Percentiles rank a stretch among this genome's conserved stretches.
These are phyloP conservation scores for Pedetes capensis DNA, from an alignment of 2,113 vertebrate genomes.

Conservation along the genomic window DNA sequence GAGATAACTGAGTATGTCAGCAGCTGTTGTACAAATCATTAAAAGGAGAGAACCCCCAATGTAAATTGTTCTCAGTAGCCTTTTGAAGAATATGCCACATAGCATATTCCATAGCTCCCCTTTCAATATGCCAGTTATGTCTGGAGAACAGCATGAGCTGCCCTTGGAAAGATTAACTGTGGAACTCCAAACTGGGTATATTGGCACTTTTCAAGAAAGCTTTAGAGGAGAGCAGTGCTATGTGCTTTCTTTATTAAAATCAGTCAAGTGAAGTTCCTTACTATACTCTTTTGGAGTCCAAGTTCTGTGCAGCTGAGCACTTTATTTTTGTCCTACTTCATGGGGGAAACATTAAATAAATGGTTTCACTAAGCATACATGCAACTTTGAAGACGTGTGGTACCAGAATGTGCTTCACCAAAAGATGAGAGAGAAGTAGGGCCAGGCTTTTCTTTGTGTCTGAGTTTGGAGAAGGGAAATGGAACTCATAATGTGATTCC, in stretches of 20 bases:
- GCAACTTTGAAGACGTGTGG: neutral
- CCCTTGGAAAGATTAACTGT: neutral
- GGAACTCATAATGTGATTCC: slow-evolving; percentile 46
- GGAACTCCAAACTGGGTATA: neutral
- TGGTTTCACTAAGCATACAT: neutral
- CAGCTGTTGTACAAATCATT: neutral
- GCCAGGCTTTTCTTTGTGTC: slow-evolving; percentile 25
- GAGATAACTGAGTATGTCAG: neutral
- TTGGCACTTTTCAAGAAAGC: neutral
- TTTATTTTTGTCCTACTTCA: neutral
- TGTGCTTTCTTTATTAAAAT: slow-evolving; percentile 13
- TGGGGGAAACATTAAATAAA: neutral
- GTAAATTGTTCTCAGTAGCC: neutral
- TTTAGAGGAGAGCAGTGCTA: neutral
- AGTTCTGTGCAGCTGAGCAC: neutral
- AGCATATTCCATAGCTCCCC: neutral
- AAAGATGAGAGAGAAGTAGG: neutral
- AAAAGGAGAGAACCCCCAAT: neutral
- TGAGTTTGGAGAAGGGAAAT: slow-evolving; percentile 30
- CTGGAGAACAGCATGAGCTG: neutral
- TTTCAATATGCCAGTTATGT: neutral
- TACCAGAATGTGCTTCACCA: neutral
- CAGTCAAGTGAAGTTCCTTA: neutral
- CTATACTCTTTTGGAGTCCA: neutral
- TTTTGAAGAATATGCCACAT: slow-evolving; percentile 47